Conservation (phyloP, 2,113 vertebrate species). For the Pontoporia blainvillei region DNA sequence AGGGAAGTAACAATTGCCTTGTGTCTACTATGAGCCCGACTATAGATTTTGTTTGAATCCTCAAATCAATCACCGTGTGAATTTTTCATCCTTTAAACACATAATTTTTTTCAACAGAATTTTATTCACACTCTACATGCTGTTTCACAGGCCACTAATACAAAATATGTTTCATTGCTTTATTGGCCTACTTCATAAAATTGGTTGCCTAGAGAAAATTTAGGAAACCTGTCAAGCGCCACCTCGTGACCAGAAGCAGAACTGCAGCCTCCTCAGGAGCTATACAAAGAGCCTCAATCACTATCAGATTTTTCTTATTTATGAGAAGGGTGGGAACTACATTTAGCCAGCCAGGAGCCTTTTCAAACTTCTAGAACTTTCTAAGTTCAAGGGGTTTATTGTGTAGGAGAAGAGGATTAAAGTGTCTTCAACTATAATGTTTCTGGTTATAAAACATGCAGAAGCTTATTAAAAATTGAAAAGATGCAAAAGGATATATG, state of each 20-base stretch:
- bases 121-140: background rate
- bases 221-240: background rate
- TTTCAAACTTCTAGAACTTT: background rate
- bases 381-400: background rate
- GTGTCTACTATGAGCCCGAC: background rate
- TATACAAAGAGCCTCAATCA: background rate
- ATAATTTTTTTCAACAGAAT: background rate
- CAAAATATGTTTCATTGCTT: background rate
- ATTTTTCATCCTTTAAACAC: constrained; percentile 14
- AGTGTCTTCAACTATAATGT: background rate
- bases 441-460: background rate
- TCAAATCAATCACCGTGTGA: background rate
- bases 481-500: background rate
- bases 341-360: background rate
- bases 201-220: constrained; percentile 23
- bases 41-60: background rate
- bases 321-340: background rate
- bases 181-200: background rate
- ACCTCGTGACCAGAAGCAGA: constrained; percentile 26
- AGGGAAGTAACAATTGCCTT: background rate
- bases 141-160: background rate
- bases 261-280: background rate
- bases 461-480: constrained; percentile 27
- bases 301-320: background rate
- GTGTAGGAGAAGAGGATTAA: background rate